Base-by-base conservation (phyloP, 2,888 invertebrate genomes). In the Drosophila histrio region DNA sequence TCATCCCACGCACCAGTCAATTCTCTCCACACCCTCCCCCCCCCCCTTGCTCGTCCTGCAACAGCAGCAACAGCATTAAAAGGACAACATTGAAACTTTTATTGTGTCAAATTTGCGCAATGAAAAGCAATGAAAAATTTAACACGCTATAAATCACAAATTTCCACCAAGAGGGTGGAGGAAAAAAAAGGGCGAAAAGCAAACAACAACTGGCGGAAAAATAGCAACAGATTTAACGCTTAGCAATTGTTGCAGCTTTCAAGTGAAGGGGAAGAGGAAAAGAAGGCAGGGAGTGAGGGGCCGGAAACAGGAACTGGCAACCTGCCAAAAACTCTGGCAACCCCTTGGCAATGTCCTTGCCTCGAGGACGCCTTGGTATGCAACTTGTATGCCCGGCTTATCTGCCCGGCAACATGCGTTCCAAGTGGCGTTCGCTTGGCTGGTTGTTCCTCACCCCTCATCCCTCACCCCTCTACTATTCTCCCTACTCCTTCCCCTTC, bases 121-220 rank as follows among this genome's bases (percentile, higher is more conserved):
- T n/a, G n/a, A 65, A 65, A 72, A 72, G 86, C 77, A 87, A 79
- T 79, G 82, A 82, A 87, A 71, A 77, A 89, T 89, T 85, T 87
- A 84, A 67, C 87, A 88, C 86, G 78, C 88, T 69, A 86, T 87
- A 87, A 87, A 87, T 87, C 87, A 89, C 86, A 87, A 52, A 65
- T 74, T 83, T 63, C 58, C 69, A 71, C 69, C 24, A 15, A 43
- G 38, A 26, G 11, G 36, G 11, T 21, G 24, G 50, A 11, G 9
- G 50, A 11, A 7, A 17, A 50, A 58, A 30, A 15, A 13, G 9
- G 39, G 28, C 32, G 38, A n/a, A 5, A 50, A 13, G 46, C 43
- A 32, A 2, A 32, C 30, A 32, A 11, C 26, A 21, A 24, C 38
- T n/a, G 32, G 17, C 19, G 49, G 11, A 24, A 28, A 34, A 22